phyloP scores from a whole-genome alignment of 2,888 invertebrate species.

The Asteroscopus sphinx region DNA sequence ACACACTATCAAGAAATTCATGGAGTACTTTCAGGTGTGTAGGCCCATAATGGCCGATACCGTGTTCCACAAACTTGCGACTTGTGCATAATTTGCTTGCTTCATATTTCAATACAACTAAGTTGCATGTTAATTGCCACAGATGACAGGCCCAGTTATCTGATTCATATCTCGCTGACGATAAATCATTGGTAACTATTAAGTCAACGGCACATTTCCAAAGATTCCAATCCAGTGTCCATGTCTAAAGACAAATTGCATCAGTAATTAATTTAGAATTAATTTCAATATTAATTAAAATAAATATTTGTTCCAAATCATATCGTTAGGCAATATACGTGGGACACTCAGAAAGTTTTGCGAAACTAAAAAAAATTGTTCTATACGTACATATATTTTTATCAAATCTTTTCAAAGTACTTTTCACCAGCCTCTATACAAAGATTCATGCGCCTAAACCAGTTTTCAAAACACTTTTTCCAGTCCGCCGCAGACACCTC shows the following conservation, averaged over 20 bases:
- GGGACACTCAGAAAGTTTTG: too few relatives aligned
- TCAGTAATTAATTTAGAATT: conserved; percentile 34
- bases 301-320: conserved; percentile 30
- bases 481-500: too few relatives aligned
- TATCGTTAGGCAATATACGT: too few relatives aligned
- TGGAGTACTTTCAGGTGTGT: too few relatives aligned
- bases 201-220: conserved; percentile 27
- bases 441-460: too few relatives aligned
- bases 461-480: too few relatives aligned
- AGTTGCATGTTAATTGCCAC: conserved; percentile 43
- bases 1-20: too few relatives aligned
- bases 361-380: too few relatives aligned
- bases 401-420: too few relatives aligned
- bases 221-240: conserved; percentile 29
- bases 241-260: conserved; percentile 38
- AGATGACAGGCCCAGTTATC: conserved; percentile 34
- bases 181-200: conserved; percentile 47
- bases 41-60: too few relatives aligned
- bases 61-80: conserved; percentile 18
- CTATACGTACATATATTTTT: too few relatives aligned
- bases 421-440: too few relatives aligned
- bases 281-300: conserved; percentile 21
- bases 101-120: conserved; percentile 51
- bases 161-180: conserved; percentile 11
- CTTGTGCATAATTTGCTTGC: conserved; percentile 21